Conservation (phyloP, 2,888 invertebrate species). For the Xanthia togata region DNA sequence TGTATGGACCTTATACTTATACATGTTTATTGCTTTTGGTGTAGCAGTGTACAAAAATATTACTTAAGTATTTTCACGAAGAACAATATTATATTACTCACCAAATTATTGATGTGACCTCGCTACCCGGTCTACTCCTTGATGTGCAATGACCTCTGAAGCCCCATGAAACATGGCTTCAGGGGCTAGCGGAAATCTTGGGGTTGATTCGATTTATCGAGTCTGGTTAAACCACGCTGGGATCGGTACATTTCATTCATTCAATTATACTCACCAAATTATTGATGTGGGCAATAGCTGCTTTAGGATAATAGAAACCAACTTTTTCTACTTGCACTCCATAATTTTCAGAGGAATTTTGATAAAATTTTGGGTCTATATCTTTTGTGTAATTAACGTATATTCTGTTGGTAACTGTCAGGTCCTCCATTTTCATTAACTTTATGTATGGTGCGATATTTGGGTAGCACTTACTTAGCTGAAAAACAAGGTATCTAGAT, state of each 20-base stretch:
- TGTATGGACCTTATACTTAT: neutral
- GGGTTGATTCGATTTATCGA: too few species aligned
- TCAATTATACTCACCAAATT: constrained; percentile 69
- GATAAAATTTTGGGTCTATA: constrained; percentile 66
- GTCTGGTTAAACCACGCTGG: too few species aligned
- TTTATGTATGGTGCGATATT: constrained; percentile 3
- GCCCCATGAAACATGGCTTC: too few species aligned
- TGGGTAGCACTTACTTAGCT: constrained; percentile 35
- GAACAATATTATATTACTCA: constrained; percentile 56
- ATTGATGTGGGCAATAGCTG: constrained; percentile 75
- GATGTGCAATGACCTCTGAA: too few species aligned
- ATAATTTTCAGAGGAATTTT: constrained; percentile 63
- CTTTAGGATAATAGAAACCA: constrained; percentile 70
- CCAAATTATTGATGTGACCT: constrained; percentile 76
- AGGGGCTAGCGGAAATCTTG: too few species aligned
- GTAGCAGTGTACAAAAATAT: neutral
- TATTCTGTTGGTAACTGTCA: constrained; percentile 74
- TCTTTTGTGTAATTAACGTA: constrained; percentile 73
- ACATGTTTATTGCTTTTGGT: neutral
- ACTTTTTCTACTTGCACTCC: constrained; percentile 77
- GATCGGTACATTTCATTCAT: too few species aligned
- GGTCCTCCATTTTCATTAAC: constrained; percentile 4
- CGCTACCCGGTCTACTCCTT: too few species aligned
- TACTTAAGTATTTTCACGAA: neutral
- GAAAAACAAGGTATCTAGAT: constrained; percentile 5